These are phyloP conservation scores for Drosophila elegans DNA, from an alignment of 1,140 invertebrate genomes.

Conservation along the genomic window DNA sequence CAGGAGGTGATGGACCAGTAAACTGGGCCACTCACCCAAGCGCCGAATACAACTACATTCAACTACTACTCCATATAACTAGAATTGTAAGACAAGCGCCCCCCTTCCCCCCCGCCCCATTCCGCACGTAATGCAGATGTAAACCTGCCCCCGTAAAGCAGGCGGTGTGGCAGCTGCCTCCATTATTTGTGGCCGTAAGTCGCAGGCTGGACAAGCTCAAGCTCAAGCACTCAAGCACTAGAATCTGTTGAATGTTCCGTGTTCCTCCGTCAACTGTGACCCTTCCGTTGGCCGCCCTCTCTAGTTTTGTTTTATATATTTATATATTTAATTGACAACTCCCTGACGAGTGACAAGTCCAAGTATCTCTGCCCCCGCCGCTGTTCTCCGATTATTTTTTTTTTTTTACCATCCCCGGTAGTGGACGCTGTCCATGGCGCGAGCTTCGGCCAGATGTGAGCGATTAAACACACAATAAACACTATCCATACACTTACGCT, in stretches of 20 bases:
- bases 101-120: too few relatives aligned
- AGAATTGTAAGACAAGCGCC: conserved; percentile 22
- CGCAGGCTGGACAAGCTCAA: conserved; percentile 4
- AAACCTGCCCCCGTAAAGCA: conserved; percentile 1
- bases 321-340: conserved; percentile 23
- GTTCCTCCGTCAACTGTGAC: conserved; percentile 11
- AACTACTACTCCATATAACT: conserved; percentile 56
- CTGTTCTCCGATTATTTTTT: conserved; percentile 11
- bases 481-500: conserved; percentile 22
- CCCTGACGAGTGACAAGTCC: neutral
- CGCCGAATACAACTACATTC: conserved; percentile 52
- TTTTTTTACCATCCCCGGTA: conserved; percentile 15
- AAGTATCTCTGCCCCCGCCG: neutral
- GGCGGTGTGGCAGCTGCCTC: neutral
- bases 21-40: conserved; percentile 9
- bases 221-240: conserved; percentile 3
- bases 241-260: conserved; percentile 18
- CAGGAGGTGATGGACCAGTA: conserved; percentile 84
- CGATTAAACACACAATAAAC: conserved; percentile 42
- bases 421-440: conserved; percentile 12
- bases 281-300: neutral
- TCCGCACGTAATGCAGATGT: conserved; percentile 11
- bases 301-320: conserved; percentile 29
- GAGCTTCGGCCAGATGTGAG: conserved; percentile 26
- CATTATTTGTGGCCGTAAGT: conserved; percentile 19